A percentile compares a stretch with the other conserved stretches of the same genome.
Evolutionary conservation across 2,888 invertebrate species (phyloP).

Genomic region (Dynastes grantii): DNA sequence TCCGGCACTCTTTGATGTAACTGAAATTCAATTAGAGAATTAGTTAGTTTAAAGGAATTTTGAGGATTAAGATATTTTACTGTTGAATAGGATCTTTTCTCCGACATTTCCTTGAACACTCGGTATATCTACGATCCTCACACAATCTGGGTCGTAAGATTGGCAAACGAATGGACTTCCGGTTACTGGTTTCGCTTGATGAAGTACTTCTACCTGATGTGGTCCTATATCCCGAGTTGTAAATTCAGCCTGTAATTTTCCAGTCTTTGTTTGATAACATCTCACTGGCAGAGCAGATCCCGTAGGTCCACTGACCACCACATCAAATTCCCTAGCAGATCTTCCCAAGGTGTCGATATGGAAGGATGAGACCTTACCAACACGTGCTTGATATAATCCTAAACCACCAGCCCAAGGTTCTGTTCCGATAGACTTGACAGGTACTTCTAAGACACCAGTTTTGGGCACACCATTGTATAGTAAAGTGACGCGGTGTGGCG

Average conservation of each 20-base stretch:
- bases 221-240: slow-evolving; percentile 85
- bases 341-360: slow-evolving; percentile 90
- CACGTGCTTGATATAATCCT: slow-evolving; percentile 89
- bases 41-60: not conserved
- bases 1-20: slow-evolving; percentile 87
- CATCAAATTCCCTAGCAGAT: slow-evolving; percentile 91
- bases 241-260: slow-evolving; percentile 95
- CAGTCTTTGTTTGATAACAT: slow-evolving; percentile 97
- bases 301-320: slow-evolving; percentile 79
- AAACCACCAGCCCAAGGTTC: slow-evolving; percentile 79
- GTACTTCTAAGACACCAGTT: slow-evolving; percentile 72
- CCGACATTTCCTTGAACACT: slow-evolving; percentile 86
- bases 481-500: slow-evolving; percentile 89
- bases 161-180: slow-evolving; percentile 97
- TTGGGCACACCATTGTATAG: slow-evolving; percentile 90
- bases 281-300: slow-evolving; percentile 72
- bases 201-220: slow-evolving; percentile 84
- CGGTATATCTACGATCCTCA: slow-evolving; percentile 84
- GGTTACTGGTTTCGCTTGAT: slow-evolving; percentile 89
- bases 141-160: slow-evolving; percentile 90
- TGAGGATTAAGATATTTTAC: slow-evolving; percentile 70
- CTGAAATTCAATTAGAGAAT: slow-evolving; percentile 69
- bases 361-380: slow-evolving; percentile 88
- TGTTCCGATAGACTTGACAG: slow-evolving; percentile 68
- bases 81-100: slow-evolving; percentile 86